These are phyloP conservation scores for Drosophila prostipennis DNA, from an alignment of 2,888 invertebrate species.

Conservation along the genomic window DNA sequence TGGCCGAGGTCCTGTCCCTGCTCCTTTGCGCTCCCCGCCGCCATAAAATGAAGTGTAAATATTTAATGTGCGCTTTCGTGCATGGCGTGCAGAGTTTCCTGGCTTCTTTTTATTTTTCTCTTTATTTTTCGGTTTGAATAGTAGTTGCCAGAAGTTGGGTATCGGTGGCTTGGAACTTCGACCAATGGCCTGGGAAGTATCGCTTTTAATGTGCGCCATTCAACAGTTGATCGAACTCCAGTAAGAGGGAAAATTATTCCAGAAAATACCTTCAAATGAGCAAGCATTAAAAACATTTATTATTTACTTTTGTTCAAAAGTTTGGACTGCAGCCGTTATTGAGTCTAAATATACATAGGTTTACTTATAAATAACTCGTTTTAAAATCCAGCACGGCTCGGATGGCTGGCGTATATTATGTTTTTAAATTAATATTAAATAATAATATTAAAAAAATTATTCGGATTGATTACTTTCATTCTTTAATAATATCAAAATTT, in stretches of 20 bases:
- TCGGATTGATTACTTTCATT: no score
- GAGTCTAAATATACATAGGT: no score
- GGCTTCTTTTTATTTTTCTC: constrained; percentile 22
- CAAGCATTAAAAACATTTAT: neutral
- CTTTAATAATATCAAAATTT: no score
- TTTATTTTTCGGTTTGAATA: constrained; percentile 15
- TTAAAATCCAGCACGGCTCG: no score
- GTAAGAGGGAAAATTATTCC: neutral
- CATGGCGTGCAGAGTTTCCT: constrained; percentile 64
- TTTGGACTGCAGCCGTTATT: neutral
- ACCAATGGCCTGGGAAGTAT: constrained; percentile 19
- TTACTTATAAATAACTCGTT: no score
- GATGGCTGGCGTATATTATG: no score
- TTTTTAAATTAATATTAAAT: no score
- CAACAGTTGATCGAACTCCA: constrained; percentile 45
- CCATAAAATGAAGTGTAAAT: constrained; percentile 84
- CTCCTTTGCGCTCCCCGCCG: constrained; percentile 44
- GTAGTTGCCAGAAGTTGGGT: constrained; percentile 26
- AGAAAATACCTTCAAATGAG: neutral
- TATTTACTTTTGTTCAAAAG: neutral
- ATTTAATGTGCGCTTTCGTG: constrained; percentile 83
- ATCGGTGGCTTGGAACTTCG: constrained; percentile 12
- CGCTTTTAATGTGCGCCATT: constrained; percentile 29
- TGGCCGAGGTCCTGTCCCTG: constrained; percentile 18
- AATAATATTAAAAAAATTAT: no score